These are phyloP conservation scores for Triplophysa bombifrons DNA, from an alignment of 2,797 vertebrate genomes.

Conservation along the genomic window DNA sequence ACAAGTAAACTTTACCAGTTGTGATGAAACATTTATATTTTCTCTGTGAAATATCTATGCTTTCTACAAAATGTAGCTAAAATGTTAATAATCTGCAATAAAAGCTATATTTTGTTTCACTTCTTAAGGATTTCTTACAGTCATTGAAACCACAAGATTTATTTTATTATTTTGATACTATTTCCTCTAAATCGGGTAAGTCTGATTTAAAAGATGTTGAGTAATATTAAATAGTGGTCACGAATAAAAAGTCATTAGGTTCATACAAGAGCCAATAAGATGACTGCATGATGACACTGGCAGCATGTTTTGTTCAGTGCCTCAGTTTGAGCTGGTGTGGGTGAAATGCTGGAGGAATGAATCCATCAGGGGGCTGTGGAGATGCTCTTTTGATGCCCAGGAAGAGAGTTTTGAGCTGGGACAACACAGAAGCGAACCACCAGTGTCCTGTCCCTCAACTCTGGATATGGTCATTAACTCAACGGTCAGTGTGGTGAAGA, in stretches of 20 bases:
- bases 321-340: slow-evolving; percentile 61
- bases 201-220: not conserved
- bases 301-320: slow-evolving; percentile 42
- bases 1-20: too few species aligned
- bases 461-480: slow-evolving; percentile 49
- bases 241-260: not conserved
- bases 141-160: slow-evolving; percentile 56
- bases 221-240: not conserved
- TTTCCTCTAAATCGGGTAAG: slow-evolving; percentile 66
- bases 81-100: not conserved
- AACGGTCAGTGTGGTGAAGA: slow-evolving; percentile 47
- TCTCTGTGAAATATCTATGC: not conserved
- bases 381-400: slow-evolving; percentile 51
- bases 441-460: slow-evolving; percentile 44
- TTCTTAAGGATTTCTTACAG: slow-evolving; percentile 59
- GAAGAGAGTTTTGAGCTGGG: slow-evolving; percentile 48
- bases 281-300: not conserved
- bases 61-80: not conserved
- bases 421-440: not conserved
- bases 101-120: not conserved
- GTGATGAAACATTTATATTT: not conserved
- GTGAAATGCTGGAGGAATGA: slow-evolving; percentile 45
- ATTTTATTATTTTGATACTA: slow-evolving; percentile 58
- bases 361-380: slow-evolving; percentile 16
- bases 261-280: not conserved